Percentiles rank a stretch among this genome's conserved stretches.
Evolutionary conservation across 2,797 vertebrate genomes (phyloP).

Genomic region (Ceryle rudis): DNA sequence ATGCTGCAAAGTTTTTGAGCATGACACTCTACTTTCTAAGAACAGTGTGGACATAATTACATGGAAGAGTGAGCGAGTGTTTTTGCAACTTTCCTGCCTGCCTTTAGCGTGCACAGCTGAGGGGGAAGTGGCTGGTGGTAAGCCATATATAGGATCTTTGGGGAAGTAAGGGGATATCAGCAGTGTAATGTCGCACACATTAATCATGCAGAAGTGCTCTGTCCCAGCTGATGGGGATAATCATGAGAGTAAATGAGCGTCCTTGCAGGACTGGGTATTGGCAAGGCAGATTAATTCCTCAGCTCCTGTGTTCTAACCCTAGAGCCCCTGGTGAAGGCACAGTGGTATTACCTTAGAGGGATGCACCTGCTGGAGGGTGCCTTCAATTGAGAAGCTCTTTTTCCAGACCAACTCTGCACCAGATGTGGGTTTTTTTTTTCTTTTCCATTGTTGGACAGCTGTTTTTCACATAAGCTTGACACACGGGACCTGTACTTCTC

Average conservation of each 20-base stretch:
- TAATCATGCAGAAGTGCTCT: not conserved
- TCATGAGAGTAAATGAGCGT: not conserved
- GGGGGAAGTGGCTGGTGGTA: constrained; percentile 35
- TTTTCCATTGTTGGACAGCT: not conserved
- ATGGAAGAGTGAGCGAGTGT: constrained; percentile 31
- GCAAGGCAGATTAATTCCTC: not conserved
- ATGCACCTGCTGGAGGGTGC: not conserved
- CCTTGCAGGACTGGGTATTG: not conserved
- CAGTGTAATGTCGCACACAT: not conserved
- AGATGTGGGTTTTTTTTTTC: not conserved
- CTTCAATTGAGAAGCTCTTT: not conserved
- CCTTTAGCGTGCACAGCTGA: not conserved
- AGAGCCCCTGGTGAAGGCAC: not conserved
- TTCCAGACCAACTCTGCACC: not conserved
- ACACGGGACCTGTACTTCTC: not conserved
- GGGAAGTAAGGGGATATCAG: constrained; percentile 34
- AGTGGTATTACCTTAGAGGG: not conserved
- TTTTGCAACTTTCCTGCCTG: constrained; percentile 60
- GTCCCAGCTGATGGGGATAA: not conserved
- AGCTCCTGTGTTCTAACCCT: not conserved
- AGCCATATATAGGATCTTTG: constrained; percentile 18
- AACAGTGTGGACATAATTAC: constrained; percentile 41
- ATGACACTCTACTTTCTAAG: constrained; percentile 56
- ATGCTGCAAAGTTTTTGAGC: not conserved
- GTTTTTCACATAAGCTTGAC: not conserved